Evolutionary conservation across 1,140 invertebrate species (phyloP).

Genomic region (fruit fly (Drosophila melanogaster)): DNA sequence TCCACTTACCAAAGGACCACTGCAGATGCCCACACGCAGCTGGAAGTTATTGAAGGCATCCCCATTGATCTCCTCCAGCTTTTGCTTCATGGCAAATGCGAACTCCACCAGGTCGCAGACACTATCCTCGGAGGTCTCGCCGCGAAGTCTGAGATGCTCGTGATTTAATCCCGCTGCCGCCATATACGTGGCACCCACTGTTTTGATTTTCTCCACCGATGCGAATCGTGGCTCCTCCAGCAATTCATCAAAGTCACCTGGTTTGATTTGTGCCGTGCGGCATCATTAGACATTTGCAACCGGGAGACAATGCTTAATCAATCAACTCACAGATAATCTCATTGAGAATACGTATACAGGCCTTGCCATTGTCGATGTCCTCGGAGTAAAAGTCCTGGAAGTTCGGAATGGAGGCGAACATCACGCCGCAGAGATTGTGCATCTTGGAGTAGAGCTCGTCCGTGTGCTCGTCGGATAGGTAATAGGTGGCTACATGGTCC

Average conservation of each 20-base stretch:
- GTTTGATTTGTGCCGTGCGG: slow-evolving; percentile 5
- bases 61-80: slow-evolving; percentile 96
- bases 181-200: slow-evolving; percentile 98
- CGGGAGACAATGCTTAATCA: slow-evolving; percentile 45
- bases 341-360: slow-evolving; percentile 98
- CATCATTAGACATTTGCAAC: slow-evolving; percentile 41
- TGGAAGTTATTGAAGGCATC: slow-evolving; percentile 99
- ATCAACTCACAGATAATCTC: slow-evolving; percentile 93
- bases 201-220: slow-evolving; percentile 99
- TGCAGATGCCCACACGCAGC: slow-evolving; percentile 96
- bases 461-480: slow-evolving; percentile 91
- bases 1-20: slow-evolving; percentile 97
- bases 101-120: slow-evolving; percentile 96
- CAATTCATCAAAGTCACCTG: slow-evolving; percentile 94
- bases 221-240: slow-evolving; percentile 95
- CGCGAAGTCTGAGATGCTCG: slow-evolving; percentile 87
- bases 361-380: slow-evolving; percentile 97
- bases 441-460: slow-evolving; percentile 97
- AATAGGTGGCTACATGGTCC: slow-evolving; percentile 97
- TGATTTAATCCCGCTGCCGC: slow-evolving; percentile 98
- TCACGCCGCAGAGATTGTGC: slow-evolving; percentile 96
- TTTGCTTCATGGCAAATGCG: slow-evolving; percentile 95
- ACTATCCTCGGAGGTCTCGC: slow-evolving; percentile 88
- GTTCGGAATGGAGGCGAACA: slow-evolving; percentile 99
- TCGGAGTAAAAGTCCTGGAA: slow-evolving; percentile 99